Evolutionary conservation across 2,113 vertebrate genomes (phyloP).

Genomic region (Bos indicus): DNA sequence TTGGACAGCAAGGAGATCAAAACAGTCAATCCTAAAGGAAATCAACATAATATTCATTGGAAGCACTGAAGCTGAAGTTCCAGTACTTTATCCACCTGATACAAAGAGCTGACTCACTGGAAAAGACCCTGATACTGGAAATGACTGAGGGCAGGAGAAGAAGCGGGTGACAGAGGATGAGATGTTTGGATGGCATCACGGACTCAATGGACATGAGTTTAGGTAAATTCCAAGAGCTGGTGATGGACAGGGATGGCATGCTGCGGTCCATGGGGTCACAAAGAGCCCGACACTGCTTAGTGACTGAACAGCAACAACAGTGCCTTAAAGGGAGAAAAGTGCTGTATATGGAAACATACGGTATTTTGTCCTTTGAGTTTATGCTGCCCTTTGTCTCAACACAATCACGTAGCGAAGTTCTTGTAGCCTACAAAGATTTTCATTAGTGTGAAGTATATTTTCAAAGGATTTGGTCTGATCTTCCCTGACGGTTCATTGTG

Average conservation of each 20-base stretch:
- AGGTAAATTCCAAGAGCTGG: background rate
- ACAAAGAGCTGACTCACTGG: background rate
- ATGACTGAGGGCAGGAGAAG: background rate
- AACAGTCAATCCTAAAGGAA: background rate
- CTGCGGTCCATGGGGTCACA: background rate
- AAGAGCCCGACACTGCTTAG: background rate
- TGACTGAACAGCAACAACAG: background rate
- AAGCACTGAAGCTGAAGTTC: background rate
- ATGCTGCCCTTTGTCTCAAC: background rate
- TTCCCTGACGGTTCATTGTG: background rate
- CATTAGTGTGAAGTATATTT: background rate
- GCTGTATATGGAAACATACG: background rate
- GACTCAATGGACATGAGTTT: background rate
- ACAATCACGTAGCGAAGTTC: background rate
- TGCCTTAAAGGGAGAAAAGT: background rate
- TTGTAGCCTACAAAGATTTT: background rate
- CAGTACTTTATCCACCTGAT: background rate
- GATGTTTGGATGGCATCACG: background rate
- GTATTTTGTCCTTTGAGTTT: background rate
- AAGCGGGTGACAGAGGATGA: rapidly evolving
- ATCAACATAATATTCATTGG: background rate
- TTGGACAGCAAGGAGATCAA: background rate
- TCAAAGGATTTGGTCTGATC: background rate
- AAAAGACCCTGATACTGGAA: background rate
- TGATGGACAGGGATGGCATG: background rate